Conservation (phyloP, 2,113 vertebrate species). For the Trichechus manatus region DNA sequence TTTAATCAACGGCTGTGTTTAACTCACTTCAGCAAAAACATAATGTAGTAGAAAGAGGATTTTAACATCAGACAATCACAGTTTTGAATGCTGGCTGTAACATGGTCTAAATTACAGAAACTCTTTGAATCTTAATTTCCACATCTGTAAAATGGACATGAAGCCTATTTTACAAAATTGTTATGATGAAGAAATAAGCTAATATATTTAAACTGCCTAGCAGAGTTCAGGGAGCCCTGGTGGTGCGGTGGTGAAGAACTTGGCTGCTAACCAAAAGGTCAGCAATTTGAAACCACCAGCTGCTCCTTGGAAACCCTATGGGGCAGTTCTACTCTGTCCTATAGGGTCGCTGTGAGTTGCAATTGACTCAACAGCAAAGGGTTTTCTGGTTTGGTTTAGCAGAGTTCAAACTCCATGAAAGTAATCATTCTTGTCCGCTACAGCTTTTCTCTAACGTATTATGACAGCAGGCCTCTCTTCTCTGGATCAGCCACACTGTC, state of each 20-base stretch:
- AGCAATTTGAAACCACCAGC: too few relatives aligned
- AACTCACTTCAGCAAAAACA: neutral
- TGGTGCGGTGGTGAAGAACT: too few relatives aligned
- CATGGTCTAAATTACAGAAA: neutral
- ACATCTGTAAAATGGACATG: neutral
- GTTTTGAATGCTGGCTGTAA: neutral
- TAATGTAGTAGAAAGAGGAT: neutral
- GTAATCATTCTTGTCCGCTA: neutral
- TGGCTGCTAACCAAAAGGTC: too few relatives aligned
- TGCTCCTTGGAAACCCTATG: too few relatives aligned
- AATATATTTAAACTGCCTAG: neutral
- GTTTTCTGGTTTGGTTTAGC: too few relatives aligned
- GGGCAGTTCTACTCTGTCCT: too few relatives aligned
- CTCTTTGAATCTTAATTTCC: neutral
- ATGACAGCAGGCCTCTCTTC: neutral
- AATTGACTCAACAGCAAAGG: too few relatives aligned
- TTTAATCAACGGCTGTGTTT: neutral
- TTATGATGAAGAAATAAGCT: neutral
- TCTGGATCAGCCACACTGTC: neutral
- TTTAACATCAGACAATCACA: neutral
- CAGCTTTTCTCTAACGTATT: neutral
- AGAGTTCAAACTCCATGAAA: neutral
- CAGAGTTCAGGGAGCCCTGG: neutral
- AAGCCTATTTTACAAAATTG: slow-evolving; percentile 19
- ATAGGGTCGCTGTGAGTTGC: too few relatives aligned